Evolutionary conservation across 2,797 vertebrate species (phyloP).

Genomic region (Hoplostethus atlanticus): DNA sequence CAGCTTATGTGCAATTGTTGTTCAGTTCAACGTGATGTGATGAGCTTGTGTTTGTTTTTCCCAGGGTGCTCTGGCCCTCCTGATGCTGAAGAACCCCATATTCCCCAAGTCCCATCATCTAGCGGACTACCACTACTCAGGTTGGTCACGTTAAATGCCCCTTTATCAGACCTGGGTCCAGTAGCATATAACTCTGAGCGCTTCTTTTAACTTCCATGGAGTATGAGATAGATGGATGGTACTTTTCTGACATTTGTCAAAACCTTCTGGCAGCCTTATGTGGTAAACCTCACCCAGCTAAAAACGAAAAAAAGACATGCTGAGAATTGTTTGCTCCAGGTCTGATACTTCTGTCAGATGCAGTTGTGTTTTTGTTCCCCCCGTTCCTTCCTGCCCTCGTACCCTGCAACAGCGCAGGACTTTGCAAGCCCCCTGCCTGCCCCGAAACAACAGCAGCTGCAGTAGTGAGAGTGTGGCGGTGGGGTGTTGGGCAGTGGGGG

Average conservation of each 20-base stretch:
- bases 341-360: background rate
- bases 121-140: constrained; percentile 95
- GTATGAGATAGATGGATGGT: background rate
- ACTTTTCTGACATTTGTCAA: background rate
- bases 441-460: constrained; percentile 72
- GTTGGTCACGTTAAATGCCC: constrained; percentile 66
- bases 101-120: constrained; percentile 87
- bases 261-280: background rate
- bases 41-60: constrained; percentile 37
- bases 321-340: no score
- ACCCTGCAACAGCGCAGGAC: constrained; percentile 9
- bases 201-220: background rate
- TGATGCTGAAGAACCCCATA: constrained; percentile 90
- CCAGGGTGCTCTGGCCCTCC: constrained; percentile 90
- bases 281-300: constrained; percentile 7
- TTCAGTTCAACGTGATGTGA: background rate
- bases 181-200: background rate
- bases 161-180: background rate
- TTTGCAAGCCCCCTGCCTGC: constrained; percentile 21
- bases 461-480: constrained; percentile 50
- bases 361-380: background rate
- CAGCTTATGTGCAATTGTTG: background rate
- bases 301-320: background rate
- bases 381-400: background rate
- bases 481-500: background rate